Percentiles rank a stretch among this genome's conserved stretches.
phyloP scores from a whole-genome alignment of 2,113 vertebrate species.

The Poicephalus meyeri region DNA sequence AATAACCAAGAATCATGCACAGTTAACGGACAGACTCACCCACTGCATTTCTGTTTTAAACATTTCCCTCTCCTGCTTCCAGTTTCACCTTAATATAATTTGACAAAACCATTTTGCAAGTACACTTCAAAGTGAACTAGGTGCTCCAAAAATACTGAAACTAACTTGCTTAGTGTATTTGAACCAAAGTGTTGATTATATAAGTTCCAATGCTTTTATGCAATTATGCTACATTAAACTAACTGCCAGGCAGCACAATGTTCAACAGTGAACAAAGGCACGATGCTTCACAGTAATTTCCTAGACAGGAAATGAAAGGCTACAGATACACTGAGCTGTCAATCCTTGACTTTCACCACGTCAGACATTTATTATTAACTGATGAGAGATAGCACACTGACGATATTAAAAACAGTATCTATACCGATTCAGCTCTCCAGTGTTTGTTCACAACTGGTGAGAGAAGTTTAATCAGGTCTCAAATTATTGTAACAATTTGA shows the following conservation, averaged over 20 bases:
- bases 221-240: not conserved
- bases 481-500: slow-evolving; percentile 18
- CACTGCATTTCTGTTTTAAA: not conserved
- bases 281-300: slow-evolving; percentile 84
- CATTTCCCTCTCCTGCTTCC: not conserved
- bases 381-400: slow-evolving; percentile 75
- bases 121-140: not conserved
- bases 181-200: not conserved
- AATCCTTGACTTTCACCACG: slow-evolving; percentile 44
- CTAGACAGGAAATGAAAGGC: slow-evolving; percentile 96
- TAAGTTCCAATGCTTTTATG: not conserved
- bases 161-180: not conserved
- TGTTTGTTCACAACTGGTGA: slow-evolving; percentile 29
- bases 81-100: not conserved
- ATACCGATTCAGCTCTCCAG: slow-evolving; percentile 33
- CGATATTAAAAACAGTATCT: slow-evolving; percentile 70
- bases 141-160: not conserved
- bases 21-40: not conserved
- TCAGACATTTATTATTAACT: slow-evolving; percentile 77
- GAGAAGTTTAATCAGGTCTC: slow-evolving; percentile 15
- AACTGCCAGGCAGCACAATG: slow-evolving; percentile 12
- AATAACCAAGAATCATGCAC: not conserved
- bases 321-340: slow-evolving; percentile 32
- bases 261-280: slow-evolving; percentile 52
- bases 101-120: not conserved